phyloP scores from a whole-genome alignment of 2,888 invertebrate genomes.

The Callyntrura sp. region DNA sequence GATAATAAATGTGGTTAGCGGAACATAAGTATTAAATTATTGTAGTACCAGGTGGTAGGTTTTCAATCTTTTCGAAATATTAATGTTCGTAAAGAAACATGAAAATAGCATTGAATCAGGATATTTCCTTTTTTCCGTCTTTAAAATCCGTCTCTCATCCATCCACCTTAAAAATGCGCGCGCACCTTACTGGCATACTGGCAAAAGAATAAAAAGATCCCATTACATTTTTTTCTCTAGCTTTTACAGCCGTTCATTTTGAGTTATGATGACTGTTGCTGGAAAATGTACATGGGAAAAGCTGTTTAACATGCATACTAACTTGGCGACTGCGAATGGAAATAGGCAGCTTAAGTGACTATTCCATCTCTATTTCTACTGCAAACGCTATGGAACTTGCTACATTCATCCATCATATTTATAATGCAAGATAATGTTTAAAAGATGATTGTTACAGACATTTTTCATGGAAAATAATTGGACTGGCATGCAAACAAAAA shows the following conservation, averaged over 20 bases:
- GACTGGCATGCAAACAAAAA: constrained; percentile 39
- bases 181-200: neutral
- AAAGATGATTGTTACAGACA: constrained; percentile 63
- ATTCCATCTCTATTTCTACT: no score
- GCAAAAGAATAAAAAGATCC: neutral
- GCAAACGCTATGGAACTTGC: constrained; percentile 8
- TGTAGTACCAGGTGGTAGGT: constrained; percentile 22
- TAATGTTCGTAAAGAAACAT: constrained; percentile 18
- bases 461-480: constrained; percentile 65
- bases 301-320: neutral
- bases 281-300: neutral
- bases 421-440: constrained; percentile 26
- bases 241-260: constrained; percentile 6
- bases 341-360: neutral
- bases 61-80: neutral
- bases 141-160: neutral
- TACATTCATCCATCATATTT: constrained; percentile 43
- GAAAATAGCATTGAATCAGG: constrained; percentile 39
- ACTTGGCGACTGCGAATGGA: neutral
- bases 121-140: constrained; percentile 21
- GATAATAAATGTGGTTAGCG: neutral
- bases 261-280: neutral
- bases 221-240: constrained; percentile 19
- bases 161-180: neutral
- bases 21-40: constrained; percentile 19